These are phyloP conservation scores for Cyanocitta stelleri DNA, from an alignment of 2,113 vertebrate species.

Conservation along the genomic window DNA sequence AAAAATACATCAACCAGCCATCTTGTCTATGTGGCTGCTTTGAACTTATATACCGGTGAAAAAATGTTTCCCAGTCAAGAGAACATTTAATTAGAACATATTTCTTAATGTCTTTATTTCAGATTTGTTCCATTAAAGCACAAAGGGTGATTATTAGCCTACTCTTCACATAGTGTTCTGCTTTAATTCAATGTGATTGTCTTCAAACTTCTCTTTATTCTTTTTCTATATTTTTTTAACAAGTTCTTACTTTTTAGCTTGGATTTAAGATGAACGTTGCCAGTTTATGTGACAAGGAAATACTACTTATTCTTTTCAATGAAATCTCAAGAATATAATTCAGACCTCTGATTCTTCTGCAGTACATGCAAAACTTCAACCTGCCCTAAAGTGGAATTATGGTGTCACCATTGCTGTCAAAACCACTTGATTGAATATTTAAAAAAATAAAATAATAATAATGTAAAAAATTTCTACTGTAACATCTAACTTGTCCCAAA, in stretches of 20 bases:
- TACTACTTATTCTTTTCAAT: background rate
- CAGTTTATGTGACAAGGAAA: background rate
- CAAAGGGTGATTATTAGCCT: background rate
- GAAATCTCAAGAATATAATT: background rate
- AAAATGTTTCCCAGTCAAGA: background rate
- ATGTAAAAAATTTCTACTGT: background rate
- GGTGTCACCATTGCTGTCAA: background rate
- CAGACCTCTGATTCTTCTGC: background rate
- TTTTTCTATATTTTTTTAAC: background rate
- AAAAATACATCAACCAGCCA: background rate
- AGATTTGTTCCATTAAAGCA: background rate
- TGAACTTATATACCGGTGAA: background rate
- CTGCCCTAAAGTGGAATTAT: background rate
- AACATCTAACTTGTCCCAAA: background rate
- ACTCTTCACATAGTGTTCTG: background rate
- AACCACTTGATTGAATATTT: background rate
- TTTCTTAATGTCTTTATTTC: background rate
- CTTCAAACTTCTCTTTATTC: background rate
- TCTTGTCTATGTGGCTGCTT: background rate
- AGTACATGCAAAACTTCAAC: background rate
- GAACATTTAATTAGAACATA: background rate
- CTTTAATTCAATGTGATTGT: background rate
- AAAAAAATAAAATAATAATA: background rate
- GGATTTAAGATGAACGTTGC: background rate
- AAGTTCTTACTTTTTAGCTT: background rate